Conservation (phyloP, 2,888 invertebrate species). For the Pammene fasciana region DNA sequence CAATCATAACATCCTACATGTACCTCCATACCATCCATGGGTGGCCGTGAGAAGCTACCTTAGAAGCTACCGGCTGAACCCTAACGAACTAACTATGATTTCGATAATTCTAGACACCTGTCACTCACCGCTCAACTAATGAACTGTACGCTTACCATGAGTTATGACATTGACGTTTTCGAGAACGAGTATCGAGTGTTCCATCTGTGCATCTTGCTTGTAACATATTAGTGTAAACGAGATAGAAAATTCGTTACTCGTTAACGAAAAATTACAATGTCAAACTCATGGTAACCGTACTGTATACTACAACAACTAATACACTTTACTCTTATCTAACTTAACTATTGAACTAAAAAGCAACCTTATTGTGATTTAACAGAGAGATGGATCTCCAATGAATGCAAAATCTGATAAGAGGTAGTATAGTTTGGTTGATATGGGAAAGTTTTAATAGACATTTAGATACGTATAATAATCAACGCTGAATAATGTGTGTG, state of each 20-base stretch:
- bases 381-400: not conserved
- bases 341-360: not conserved
- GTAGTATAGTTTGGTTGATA: not conserved
- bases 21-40: not conserved
- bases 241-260: too few species aligned
- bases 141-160: too few species aligned
- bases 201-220: too few species aligned
- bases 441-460: conserved; percentile 38
- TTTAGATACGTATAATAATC: conserved; percentile 28
- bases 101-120: conserved; percentile 33
- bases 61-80: conserved; percentile 24
- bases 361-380: not conserved
- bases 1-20: too few species aligned
- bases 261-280: too few species aligned
- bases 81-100: conserved; percentile 32
- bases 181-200: too few species aligned
- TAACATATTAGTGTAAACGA: too few species aligned
- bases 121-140: conserved; percentile 35
- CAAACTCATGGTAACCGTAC: too few species aligned
- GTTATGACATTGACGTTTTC: too few species aligned
- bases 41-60: conserved; percentile 25
- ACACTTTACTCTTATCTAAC: conserved; percentile 4
- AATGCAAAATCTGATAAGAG: conserved; percentile 4
- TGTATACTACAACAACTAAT: conserved; percentile 12
- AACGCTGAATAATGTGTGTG: conserved; percentile 26